These are phyloP conservation scores for Aricia agestis DNA, from an alignment of 1,140 invertebrate genomes.

Conservation along the genomic window DNA sequence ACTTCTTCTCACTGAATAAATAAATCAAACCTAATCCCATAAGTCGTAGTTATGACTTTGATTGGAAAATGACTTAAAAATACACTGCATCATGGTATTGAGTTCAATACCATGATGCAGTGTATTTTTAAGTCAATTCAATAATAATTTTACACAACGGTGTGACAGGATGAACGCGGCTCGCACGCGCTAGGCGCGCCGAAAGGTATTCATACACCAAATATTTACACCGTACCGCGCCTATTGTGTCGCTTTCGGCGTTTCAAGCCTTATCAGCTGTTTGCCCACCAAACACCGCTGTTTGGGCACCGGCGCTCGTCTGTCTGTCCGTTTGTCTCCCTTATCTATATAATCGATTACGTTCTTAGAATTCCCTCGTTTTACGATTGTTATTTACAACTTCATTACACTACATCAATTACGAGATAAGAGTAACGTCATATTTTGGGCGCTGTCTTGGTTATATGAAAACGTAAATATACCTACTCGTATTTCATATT, in stretches of 20 bases:
- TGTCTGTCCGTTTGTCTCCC: conserved; percentile 63
- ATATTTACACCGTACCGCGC: conserved; percentile 58
- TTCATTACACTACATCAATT: background rate
- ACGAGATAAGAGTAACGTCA: conserved; percentile 6
- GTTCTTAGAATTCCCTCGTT: conserved; percentile 40
- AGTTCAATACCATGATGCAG: no score
- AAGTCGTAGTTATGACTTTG: no score
- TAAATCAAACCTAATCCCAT: no score
- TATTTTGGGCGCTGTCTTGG: background rate
- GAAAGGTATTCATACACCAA: conserved; percentile 64
- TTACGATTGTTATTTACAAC: background rate
- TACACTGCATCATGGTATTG: no score
- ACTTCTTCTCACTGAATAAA: no score
- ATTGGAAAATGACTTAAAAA: no score
- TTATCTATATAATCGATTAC: conserved; percentile 61
- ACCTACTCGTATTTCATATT: background rate
- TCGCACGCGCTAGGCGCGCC: conserved; percentile 55
- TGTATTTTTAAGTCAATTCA: no score
- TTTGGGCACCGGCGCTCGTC: conserved; percentile 67
- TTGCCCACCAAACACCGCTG: conserved; percentile 56
- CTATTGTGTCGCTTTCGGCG: conserved; percentile 72
- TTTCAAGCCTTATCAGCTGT: conserved; percentile 67
- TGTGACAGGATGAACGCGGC: conserved; percentile 33
- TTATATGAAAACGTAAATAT: background rate
- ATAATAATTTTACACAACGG: conserved; percentile 32